Base-by-base conservation (phyloP, 37 sponge, comb jelly and placozoan species). In the Aphrocallistes beatrix region DNA sequence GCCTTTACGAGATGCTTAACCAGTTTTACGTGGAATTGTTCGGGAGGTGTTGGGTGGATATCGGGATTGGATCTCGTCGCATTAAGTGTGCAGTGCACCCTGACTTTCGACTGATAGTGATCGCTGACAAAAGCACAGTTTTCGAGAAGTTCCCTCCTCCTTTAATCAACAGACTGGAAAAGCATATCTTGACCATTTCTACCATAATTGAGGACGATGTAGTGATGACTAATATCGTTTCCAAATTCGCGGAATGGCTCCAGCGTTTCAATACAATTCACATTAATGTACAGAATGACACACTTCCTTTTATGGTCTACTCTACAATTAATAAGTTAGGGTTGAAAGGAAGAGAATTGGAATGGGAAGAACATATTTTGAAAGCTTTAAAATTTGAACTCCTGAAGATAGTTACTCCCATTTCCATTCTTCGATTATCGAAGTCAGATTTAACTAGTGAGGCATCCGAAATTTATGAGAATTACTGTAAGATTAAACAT, bases 111-210 rank as follows among this genome's bases (percentile, higher is more conserved):
- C 75, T 60, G 1, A 60, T 60, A 3, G 75, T 60, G 75, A 60
- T 60, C 3, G 75, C 75, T 19, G 75, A 60, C n/a, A 60, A 60
- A 60, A 32, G 28, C n/a, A 60, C 75, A 19, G 75, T 60, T 60
- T 60, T 19, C 21, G n/a, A 60, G 25, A 19, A 60, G n/a, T 60
- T 60, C 75, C 75, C 75, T 60, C 75, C 75, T 60, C 75, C 75
- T 28, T 13, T 60, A 6, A 60, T 60, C n/a, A 60, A 60, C 21
- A 60, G 75, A 60, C 34, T 60, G 75, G 75, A 60, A 30, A 60
- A 60, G n/a, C 75, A 60, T 30, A 60, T 60, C 8, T 30, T 60
- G 8, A 60, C 75, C 8, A 60, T 19, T 60, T 60, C 75, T 32
- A 60, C 75, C 10, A 60, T 60, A 3, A 19, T 60, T 8, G 10